These are phyloP conservation scores for Phallusia fumigata DNA, from an alignment of 23 tunicate species.

Conservation along the genomic window DNA sequence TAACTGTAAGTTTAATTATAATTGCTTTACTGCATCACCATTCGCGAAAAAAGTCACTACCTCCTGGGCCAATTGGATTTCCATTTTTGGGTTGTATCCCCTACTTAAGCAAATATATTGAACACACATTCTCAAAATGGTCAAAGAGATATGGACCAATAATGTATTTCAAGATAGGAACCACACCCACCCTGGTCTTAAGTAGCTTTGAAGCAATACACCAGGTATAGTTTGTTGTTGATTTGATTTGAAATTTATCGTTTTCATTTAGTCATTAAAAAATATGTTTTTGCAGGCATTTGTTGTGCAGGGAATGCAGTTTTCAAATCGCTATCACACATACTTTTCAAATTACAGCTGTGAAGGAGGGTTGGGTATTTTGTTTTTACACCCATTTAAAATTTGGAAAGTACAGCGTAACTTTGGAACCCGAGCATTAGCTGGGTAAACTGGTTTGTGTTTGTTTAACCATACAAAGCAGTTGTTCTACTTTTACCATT, in stretches of 20 bases:
- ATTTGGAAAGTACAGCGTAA: not conserved
- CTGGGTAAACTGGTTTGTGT: not conserved
- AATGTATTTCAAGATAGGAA: not conserved
- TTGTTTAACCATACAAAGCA: not conserved
- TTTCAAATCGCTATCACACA: not conserved
- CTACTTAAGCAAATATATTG: not conserved
- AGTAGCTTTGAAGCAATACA: not conserved
- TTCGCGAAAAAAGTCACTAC: not conserved
- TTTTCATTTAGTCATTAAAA: not conserved
- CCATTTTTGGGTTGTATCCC: not conserved
- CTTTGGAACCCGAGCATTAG: not conserved
- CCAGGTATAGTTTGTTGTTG: not conserved
- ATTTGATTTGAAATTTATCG: too few species aligned
- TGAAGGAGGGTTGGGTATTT: not conserved
- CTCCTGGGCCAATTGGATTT: not conserved
- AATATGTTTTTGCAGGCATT: not conserved
- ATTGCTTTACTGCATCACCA: not conserved
- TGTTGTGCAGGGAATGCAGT: not conserved
- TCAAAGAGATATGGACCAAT: constrained; percentile 1
- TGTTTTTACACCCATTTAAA: not conserved
- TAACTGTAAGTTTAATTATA: too few species aligned
- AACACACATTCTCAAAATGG: not conserved
- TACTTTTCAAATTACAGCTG: not conserved
- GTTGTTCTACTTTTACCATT: too few species aligned
- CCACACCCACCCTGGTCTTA: not conserved